Evolutionary conservation across 1,140 invertebrate genomes (phyloP).

Genomic region (Ephestia elutella): DNA sequence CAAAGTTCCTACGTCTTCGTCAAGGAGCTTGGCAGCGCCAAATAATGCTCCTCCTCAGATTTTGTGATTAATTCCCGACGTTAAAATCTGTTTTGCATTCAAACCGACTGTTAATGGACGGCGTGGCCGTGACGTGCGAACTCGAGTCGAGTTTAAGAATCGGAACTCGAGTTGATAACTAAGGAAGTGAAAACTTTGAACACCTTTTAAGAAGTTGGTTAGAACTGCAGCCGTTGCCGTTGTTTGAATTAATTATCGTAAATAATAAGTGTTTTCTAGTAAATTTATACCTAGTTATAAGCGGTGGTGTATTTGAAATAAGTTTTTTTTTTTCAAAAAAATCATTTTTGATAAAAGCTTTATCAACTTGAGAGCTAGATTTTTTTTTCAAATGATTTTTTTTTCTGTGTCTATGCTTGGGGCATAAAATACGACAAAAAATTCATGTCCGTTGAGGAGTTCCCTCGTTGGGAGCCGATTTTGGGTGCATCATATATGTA

Average conservation of each 20-base stretch:
- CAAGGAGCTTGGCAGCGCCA: constrained; percentile 37
- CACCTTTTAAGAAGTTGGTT: neutral
- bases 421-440: no score
- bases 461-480: no score
- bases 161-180: neutral
- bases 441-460: no score
- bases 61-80: constrained; percentile 62
- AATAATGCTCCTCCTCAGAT: constrained; percentile 46
- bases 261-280: neutral
- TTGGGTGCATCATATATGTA: no score
- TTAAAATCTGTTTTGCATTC: constrained; percentile 62
- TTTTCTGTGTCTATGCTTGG: no score
- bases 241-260: neutral
- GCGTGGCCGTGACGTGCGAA: constrained; percentile 25
- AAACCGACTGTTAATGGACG: constrained; percentile 22
- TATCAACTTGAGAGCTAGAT: no score
- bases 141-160: no score
- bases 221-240: neutral
- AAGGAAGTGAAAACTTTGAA: neutral
- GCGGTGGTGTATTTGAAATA: neutral
- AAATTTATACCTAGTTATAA: no score
- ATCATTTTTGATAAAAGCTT: no score
- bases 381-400: no score
- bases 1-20: no score
- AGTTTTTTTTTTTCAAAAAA: no score